Conservation (phyloP, 1,140 invertebrate genomes). For the Bradynema listronoti region DNA sequence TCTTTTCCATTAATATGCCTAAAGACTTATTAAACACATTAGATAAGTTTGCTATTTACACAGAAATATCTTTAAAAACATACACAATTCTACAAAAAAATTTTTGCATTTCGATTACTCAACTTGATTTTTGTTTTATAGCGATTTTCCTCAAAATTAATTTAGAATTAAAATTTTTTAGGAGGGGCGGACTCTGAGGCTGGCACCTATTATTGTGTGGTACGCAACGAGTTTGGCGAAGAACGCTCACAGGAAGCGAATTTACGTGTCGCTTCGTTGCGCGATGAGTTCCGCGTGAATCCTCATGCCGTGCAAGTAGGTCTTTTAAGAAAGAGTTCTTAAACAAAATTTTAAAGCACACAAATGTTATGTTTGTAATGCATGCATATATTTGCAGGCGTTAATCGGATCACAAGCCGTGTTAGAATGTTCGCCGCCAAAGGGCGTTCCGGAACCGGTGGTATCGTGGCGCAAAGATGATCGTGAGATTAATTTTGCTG, state of each 20-base stretch:
- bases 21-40: neutral
- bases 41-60: neutral
- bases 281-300: constrained; percentile 39
- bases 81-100: too few species aligned
- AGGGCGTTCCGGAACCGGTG: constrained; percentile 35
- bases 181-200: constrained; percentile 33
- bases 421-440: constrained; percentile 37
- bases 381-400: constrained; percentile 12
- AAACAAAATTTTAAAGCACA: neutral
- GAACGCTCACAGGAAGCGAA: constrained; percentile 36
- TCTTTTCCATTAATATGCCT: neutral
- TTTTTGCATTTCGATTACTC: too few species aligned
- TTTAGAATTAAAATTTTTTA: constrained; percentile 9
- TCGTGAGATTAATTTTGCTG: constrained; percentile 17
- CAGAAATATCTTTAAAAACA: too few species aligned
- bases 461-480: constrained; percentile 39
- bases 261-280: constrained; percentile 30
- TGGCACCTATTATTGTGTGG: constrained; percentile 40
- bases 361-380: neutral
- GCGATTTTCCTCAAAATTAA: too few species aligned
- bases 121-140: constrained; percentile 12
- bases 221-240: constrained; percentile 30
- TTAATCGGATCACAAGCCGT: constrained; percentile 29
- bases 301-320: constrained; percentile 35
- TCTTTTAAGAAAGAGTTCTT: neutral